Percentiles rank a stretch among this genome's conserved stretches.
These are phyloP conservation scores for Eilema caniola DNA, from an alignment of 2,888 invertebrate genomes.

Conservation along the genomic window DNA sequence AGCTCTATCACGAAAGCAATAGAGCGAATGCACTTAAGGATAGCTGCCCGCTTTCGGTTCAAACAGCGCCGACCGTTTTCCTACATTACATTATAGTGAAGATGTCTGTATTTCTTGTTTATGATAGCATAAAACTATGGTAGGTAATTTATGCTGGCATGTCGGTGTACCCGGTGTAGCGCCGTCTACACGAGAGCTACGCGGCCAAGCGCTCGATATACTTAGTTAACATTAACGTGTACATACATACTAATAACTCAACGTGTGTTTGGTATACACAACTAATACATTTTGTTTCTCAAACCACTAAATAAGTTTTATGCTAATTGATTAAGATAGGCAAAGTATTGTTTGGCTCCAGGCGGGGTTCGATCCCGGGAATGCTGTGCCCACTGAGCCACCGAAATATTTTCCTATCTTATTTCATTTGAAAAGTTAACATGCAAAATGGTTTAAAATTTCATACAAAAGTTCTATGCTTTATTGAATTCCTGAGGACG, in stretches of 20 bases:
- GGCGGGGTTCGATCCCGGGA: no score
- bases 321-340: no score
- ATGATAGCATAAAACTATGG: slow-evolving; percentile 80
- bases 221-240: slow-evolving; percentile 56
- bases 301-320: neutral
- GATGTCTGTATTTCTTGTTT: slow-evolving; percentile 80
- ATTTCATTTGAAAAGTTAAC: no score
- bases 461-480: neutral
- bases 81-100: slow-evolving; percentile 76
- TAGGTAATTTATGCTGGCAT: slow-evolving; percentile 74
- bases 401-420: no score
- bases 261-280: slow-evolving; percentile 37
- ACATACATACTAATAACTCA: slow-evolving; percentile 50
- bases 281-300: slow-evolving; percentile 41
- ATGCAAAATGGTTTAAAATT: no score
- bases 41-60: slow-evolving; percentile 63
- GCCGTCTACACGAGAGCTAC: slow-evolving; percentile 58
- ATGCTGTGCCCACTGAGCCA: no score
- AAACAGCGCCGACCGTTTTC: slow-evolving; percentile 65
- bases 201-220: slow-evolving; percentile 54
- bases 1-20: slow-evolving; percentile 73
- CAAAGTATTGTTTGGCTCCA: no score
- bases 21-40: slow-evolving; percentile 62
- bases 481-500: no score
- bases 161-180: slow-evolving; percentile 67